Percentiles rank a stretch among this genome's conserved stretches.
phyloP scores from a whole-genome alignment of 2,113 vertebrate species.

The Oncorhynchus masou region DNA sequence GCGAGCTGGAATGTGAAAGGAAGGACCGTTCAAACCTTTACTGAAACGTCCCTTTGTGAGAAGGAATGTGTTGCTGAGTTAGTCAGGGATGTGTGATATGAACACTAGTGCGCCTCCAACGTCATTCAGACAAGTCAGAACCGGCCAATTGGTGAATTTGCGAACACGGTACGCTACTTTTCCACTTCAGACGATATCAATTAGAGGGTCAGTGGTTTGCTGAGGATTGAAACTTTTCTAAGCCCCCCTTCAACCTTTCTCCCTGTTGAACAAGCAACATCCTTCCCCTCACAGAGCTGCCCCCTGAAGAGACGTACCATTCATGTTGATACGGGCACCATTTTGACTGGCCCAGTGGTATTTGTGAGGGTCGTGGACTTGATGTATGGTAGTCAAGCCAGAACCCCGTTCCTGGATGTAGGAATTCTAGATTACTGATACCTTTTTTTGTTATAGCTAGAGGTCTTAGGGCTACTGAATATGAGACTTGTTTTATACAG shows the following conservation, averaged over 20 bases:
- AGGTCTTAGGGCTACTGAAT: conserved; percentile 26
- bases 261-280: conserved; percentile 13
- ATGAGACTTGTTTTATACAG: conserved; percentile 55
- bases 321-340: conserved; percentile 21
- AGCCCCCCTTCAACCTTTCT: not conserved
- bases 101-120: no score
- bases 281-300: conserved; percentile 25
- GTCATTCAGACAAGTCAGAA: not conserved
- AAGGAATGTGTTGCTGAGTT: not conserved
- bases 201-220: not conserved
- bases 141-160: not conserved
- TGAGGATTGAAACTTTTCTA: not conserved
- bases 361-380: conserved; percentile 22
- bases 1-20: not conserved
- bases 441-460: conserved; percentile 26
- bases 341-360: conserved; percentile 21
- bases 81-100: no score
- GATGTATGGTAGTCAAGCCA: conserved; percentile 39
- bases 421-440: conserved; percentile 21
- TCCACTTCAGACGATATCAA: not conserved
- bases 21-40: not conserved
- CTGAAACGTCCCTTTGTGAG: not conserved
- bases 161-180: not conserved
- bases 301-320: not conserved
- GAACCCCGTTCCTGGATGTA: conserved; percentile 23